Base-by-base conservation (phyloP, 2,888 invertebrate genomes). In the Choreutis nemorana region DNA sequence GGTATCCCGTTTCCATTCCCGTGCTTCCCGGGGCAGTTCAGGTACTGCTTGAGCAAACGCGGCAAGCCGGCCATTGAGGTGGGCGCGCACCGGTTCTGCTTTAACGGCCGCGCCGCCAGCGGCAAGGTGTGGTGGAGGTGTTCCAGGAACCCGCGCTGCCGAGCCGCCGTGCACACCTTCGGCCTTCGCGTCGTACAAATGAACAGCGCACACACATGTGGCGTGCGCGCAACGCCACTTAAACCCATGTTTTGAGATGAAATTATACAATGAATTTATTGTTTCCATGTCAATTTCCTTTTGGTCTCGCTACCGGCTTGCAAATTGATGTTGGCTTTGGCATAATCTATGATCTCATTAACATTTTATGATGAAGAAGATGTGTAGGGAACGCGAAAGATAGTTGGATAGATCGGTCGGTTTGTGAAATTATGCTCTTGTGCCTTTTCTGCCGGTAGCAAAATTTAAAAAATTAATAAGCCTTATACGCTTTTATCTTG, bases 41-140 rank as follows among this genome's bases (percentile, higher is more conserved):
- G 77, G 2, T 78, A 79, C 53, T 78, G 78, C 38, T 54, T 78
- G 42, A 78, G 77, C 48, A 77, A 78, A 45, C 61, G 78, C 2
- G 79, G 78, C 15, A 77, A 77, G 46, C 75, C 73, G 16, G 77
- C 78, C 15, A 78, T 79, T 34, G 77, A 78, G 44, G 72, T 78
- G 34, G 78, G 77, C 26, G 75, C 78, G 15, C 78, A 78, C 46
- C 57, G 78, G 38, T 79, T 79, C 43, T 79, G 77, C 45, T 77
- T 75, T 48, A 77, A 79, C 44, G 78, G 77, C 3, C 68, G 77
- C 25, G 77, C 78, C 3, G 78, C 77, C 14, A 75, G 77, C 37
- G 78, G 77, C 32, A 78, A 78, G 46, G 77, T 78, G 16, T 77
- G 78, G 78, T 78, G 78, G 78, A 63, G 78, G 0, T 78, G 78